Base-by-base conservation (phyloP, 2,797 vertebrate genomes). In the Sciurus carolinensis region DNA sequence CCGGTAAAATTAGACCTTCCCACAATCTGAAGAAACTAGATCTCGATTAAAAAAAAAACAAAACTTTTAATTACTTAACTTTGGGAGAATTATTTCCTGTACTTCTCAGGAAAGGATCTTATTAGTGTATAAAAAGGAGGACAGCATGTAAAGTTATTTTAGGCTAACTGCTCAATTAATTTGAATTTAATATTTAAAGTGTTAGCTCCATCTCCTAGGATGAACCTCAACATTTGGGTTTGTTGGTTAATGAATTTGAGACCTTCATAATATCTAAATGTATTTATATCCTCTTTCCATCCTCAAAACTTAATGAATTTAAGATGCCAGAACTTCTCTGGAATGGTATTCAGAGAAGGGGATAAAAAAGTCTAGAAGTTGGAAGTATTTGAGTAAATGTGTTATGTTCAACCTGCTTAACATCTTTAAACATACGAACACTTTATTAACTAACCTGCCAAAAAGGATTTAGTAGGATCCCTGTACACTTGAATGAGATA, bases 161-260 rank as follows among this genome's bases (percentile, higher is more conserved):
- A 87, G n/a, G 18, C n/a, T 90, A 54, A 42, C 44, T 92, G 8
- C 75, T 15, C 5, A 77, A n/a, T 90, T 93, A 75, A 52, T 73
- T 84, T 11, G n/a, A 96, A 92, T 54, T 87, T 17, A 84, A 15
- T 7, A 75, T 80, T 90, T 75, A 79, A 47, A 47, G 39, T 73
- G 9, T 77, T 86, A 90, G 57, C 30, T 47, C 22, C 10, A 39
- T 22, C 12, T 24, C 20, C 10, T 67, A 72, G 7, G 18, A 44
- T 85, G 54, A 2, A 39, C 26, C 39, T 72, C 11, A 92, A 18
- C 26, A 9, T 26, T 52, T 91, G 82, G 30, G 30, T 80, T 79
- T 87, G 39, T 44, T 86, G 33, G 4, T 39, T 87, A 75, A 73
- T 54, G 52, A 94, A 69, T 67, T 54, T 3, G 18, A 82, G 33